Base-by-base conservation (phyloP, 37 sponge, comb jelly and placozoan genomes). In the Lycopodina hypogea region DNA sequence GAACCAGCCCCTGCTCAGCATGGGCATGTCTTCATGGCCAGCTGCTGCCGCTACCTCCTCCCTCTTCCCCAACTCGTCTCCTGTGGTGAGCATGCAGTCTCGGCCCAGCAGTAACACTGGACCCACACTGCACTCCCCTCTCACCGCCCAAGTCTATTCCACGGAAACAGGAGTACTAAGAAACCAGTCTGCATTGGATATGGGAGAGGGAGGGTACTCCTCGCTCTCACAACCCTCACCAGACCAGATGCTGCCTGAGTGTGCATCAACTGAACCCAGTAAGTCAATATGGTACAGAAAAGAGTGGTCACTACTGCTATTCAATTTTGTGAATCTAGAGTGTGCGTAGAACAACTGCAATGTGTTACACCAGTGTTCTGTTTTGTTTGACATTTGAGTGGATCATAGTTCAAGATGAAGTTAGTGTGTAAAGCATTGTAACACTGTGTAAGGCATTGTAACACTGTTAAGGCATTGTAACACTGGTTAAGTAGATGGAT, bases 191-290 rank as follows among this genome's bases (percentile, higher is more conserved):
- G 22, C 62, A 22, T 61, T 87, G 9, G 88, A 87, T 22, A 65
- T 65, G 66, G 78, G 81, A 4, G 73, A 75, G 3, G 82, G 76
- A 33, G 55, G 78, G 4, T n/a, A 82, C 1, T 87, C 81, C 60
- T 30, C 81, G 0, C 78, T 78, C 0, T 73, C 55, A 40, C 88
- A 87, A 64, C 83, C 71, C 34, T 87, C 88, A 39, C 84, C 88
- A 0, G 82, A 81, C 14, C 88, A 87, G 7, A 75, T 87, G 78
- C 53, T 87, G 24, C 88, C 88, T 0, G 88, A 87, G 28, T 87
- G 88, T 72, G 88, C 88, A 30, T 81, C 88, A 45, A 55, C 78
- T 63, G 88, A 87, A 64, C 88, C 88, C 64, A 80, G 86, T 84
- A 76, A 76, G 76, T 76, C 33, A 23, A 1, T 62, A 77, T 48